Evolutionary conservation across 2,113 vertebrate species (phyloP).

Genomic region (Tachysurus vachellii): DNA sequence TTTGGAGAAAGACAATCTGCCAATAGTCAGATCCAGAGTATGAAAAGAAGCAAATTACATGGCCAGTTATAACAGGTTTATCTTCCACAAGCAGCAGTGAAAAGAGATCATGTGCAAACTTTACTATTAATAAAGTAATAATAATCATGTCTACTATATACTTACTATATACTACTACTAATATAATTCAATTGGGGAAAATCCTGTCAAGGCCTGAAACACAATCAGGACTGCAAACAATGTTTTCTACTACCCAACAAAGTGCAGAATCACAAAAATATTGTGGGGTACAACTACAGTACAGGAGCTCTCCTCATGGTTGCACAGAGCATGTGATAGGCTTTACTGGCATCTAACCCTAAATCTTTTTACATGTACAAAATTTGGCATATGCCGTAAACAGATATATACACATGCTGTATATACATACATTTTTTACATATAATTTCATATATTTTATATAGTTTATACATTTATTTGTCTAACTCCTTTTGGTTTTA

Average conservation of each 20-base stretch:
- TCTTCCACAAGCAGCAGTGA: not conserved
- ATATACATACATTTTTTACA: no score
- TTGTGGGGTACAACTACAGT: no score
- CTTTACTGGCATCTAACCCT: constrained; percentile 66
- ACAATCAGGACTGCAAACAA: not conserved
- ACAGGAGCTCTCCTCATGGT: constrained; percentile 61
- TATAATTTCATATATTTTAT: no score
- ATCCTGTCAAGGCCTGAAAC: not conserved
- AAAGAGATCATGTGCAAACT: not conserved
- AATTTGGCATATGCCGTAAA: no score
- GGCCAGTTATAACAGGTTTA: not conserved
- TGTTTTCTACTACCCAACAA: not conserved
- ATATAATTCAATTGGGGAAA: not conserved
- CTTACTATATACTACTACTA: not conserved
- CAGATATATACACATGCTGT: no score
- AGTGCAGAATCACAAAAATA: no score
- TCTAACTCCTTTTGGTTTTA: no score
- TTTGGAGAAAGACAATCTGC: not conserved
- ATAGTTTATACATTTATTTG: no score
- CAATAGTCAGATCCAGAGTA: not conserved
- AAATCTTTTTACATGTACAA: constrained; percentile 53
- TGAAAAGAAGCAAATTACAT: not conserved
- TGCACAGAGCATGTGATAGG: constrained; percentile 73
- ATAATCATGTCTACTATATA: not conserved
- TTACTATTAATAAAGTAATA: not conserved